Conservation (phyloP, 1,140 invertebrate genomes). For the Drosophila tsacasi region DNA sequence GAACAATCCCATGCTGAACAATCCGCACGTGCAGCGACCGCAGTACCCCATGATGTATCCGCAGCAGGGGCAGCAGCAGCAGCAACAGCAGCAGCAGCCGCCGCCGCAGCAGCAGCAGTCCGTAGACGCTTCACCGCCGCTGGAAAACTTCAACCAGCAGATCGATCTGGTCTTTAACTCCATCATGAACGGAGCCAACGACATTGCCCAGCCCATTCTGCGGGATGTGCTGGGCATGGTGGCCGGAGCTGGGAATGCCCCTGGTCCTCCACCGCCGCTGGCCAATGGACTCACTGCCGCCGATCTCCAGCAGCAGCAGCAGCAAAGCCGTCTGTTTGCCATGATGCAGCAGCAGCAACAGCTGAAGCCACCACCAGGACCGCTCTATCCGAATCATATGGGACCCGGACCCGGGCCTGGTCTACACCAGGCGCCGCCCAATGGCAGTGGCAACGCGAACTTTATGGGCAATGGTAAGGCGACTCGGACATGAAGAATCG, state of each 20-base stretch:
- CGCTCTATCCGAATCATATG: constrained; percentile 59
- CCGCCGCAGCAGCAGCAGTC: constrained; percentile 45
- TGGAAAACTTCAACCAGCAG: constrained; percentile 84
- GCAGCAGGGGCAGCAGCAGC: constrained; percentile 44
- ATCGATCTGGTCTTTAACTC: constrained; percentile 84
- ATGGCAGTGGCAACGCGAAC: constrained; percentile 51
- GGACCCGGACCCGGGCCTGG: constrained; percentile 24
- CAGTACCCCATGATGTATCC: constrained; percentile 68
- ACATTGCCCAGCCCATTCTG: constrained; percentile 80
- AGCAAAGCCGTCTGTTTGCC: constrained; percentile 69
- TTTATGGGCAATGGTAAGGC: constrained; percentile 73
- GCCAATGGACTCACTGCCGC: constrained; percentile 61
- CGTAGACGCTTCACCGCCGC: constrained; percentile 67
- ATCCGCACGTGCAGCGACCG: constrained; percentile 65
- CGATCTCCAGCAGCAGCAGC: constrained; percentile 60
- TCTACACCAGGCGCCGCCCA: constrained; percentile 40
- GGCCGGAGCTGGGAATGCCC: constrained; percentile 31
- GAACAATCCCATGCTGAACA: constrained; percentile 59
- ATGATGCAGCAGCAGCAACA: constrained; percentile 70
- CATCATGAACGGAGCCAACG: constrained; percentile 81
- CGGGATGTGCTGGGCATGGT: constrained; percentile 80
- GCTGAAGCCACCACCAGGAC: constrained; percentile 41
- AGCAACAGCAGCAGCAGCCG: constrained; percentile 50
- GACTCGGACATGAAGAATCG: constrained; percentile 6
- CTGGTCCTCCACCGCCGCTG: constrained; percentile 38